Percentiles rank a stretch among this genome's conserved stretches.
Conservation (phyloP, 2,797 vertebrate genomes). For the Macropus fuliginosus region DNA sequence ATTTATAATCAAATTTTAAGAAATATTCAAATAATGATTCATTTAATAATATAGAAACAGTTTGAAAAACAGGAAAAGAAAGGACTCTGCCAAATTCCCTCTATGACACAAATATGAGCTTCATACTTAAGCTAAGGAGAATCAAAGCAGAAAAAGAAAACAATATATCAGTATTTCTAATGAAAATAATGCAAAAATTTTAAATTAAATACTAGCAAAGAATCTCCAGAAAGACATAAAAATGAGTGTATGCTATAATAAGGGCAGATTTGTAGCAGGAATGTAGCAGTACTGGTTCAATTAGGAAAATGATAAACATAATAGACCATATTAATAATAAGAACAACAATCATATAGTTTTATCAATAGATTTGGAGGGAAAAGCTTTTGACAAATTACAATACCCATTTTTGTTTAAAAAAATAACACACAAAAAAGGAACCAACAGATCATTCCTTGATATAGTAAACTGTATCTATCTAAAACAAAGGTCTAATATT, state of each 20-base stretch:
- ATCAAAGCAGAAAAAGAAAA: no score
- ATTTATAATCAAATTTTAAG: not conserved
- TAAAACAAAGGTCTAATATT: not conserved
- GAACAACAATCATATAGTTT: not conserved
- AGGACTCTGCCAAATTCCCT: not conserved
- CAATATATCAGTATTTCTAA: no score
- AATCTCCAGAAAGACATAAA: not conserved
- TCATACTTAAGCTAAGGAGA: no score
- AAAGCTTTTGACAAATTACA: not conserved
- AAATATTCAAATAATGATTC: not conserved
- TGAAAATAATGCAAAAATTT: not conserved
- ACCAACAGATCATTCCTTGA: not conserved
- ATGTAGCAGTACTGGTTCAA: not conserved
- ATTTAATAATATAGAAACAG: not conserved
- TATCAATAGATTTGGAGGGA: not conserved
- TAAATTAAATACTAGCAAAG: not conserved
- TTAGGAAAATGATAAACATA: not conserved
- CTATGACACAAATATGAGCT: no score
- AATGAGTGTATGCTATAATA: not conserved
- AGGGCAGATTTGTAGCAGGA: not conserved
- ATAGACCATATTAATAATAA: not conserved
- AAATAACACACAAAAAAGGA: not conserved
- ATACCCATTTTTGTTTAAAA: not conserved
- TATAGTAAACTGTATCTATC: not conserved
- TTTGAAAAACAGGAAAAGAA: not conserved